Evolutionary conservation across 2,888 invertebrate species (phyloP).

Genomic region (Himalopsyche japonica): DNA sequence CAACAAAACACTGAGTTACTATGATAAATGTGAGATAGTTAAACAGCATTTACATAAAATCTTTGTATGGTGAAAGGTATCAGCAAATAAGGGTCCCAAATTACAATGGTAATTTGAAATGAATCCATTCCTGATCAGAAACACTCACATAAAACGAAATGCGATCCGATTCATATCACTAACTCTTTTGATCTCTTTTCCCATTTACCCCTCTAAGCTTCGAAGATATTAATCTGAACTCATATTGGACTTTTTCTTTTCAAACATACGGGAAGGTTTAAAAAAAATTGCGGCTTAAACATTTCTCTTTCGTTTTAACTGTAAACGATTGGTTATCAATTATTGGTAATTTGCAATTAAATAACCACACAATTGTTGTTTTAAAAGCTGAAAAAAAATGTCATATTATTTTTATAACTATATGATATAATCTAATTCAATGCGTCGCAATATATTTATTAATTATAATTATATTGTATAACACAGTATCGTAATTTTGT

Average conservation of each 20-base stretch:
- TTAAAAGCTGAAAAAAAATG: too few species aligned
- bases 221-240: background rate
- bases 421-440: too few species aligned
- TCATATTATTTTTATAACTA: too few species aligned
- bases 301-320: too few species aligned
- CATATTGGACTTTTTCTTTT: background rate
- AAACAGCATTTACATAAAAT: background rate
- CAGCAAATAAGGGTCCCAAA: background rate
- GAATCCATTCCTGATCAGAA: background rate
- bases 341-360: too few species aligned
- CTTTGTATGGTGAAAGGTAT: background rate
- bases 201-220: background rate
- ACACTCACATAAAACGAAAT: background rate
- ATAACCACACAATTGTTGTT: too few species aligned
- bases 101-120: background rate
- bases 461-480: too few species aligned
- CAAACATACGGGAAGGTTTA: background rate
- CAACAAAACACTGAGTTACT: too few species aligned
- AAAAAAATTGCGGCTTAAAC: too few species aligned
- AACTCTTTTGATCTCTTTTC: background rate
- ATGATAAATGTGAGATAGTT: background rate
- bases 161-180: background rate
- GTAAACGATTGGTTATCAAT: too few species aligned
- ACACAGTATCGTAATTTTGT: too few species aligned
- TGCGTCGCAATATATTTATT: too few species aligned